These are phyloP conservation scores for Phataginus tricuspis DNA, from an alignment of 2,797 vertebrate genomes.

Conservation along the genomic window DNA sequence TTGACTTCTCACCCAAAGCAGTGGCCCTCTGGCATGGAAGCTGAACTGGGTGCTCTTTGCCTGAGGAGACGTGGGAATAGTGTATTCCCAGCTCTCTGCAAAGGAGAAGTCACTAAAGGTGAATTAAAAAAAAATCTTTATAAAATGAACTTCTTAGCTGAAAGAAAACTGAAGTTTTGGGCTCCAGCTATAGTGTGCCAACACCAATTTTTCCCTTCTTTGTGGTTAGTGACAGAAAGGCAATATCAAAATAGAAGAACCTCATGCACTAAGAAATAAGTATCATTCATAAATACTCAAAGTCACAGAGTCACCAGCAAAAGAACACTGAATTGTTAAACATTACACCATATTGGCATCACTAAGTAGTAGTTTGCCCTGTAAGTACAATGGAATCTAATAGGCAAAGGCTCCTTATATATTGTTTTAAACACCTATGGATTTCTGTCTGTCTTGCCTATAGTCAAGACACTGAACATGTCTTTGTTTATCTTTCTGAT, in stretches of 20 bases:
- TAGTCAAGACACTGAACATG: background rate
- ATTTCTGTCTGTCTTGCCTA: background rate
- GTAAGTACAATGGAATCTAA: background rate
- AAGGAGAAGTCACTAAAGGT: constrained; percentile 9
- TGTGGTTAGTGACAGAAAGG: background rate
- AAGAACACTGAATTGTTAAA: background rate
- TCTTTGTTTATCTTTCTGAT: background rate
- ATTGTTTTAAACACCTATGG: background rate
- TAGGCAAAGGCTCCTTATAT: background rate
- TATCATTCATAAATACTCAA: background rate
- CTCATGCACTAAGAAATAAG: background rate
- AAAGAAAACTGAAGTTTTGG: background rate
- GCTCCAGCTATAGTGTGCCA: background rate
- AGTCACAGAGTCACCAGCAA: background rate
- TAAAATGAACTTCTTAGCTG: background rate
- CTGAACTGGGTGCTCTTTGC: background rate
- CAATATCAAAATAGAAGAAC: background rate
- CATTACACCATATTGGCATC: background rate
- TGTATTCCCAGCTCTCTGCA: background rate
- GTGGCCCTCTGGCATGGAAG: background rate
- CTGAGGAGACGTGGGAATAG: background rate
- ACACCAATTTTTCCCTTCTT: background rate
- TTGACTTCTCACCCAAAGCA: background rate
- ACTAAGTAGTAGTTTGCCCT: background rate
- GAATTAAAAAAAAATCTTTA: constrained; percentile 3